Conservation (phyloP, 37 sponge, comb jelly and placozoan species). For the Oopsacas minuta region DNA sequence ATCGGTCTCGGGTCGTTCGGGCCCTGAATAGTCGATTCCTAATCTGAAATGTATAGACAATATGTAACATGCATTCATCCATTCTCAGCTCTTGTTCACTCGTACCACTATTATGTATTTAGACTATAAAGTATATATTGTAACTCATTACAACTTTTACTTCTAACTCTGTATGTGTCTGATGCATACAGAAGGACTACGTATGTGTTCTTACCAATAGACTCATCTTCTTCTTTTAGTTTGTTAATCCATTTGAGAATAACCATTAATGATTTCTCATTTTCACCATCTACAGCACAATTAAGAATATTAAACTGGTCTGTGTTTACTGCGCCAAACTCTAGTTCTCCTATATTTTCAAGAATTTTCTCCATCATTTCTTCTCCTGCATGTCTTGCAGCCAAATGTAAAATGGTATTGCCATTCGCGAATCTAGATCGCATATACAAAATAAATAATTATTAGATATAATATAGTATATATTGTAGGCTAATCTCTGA, state of each 20-base stretch:
- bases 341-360: not conserved
- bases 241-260: not conserved
- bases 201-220: not conserved
- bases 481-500: too few relatives aligned
- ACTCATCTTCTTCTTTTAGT: not conserved
- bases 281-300: not conserved
- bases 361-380: not conserved
- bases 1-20: too few relatives aligned
- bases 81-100: too few relatives aligned
- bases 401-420: not conserved
- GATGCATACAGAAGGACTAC: too few relatives aligned
- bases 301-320: not conserved
- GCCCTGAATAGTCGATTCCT: too few relatives aligned
- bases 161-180: too few relatives aligned
- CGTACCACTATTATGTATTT: too few relatives aligned
- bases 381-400: not conserved
- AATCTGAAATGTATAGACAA: too few relatives aligned
- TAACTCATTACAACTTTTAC: too few relatives aligned
- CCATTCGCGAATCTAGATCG: not conserved
- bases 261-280: not conserved
- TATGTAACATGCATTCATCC: too few relatives aligned
- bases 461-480: too few relatives aligned
- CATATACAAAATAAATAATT: not conserved
- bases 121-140: too few relatives aligned
- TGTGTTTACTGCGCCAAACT: not conserved